Conservation (phyloP, 2,113 vertebrate species). For the Callipepla californica region DNA sequence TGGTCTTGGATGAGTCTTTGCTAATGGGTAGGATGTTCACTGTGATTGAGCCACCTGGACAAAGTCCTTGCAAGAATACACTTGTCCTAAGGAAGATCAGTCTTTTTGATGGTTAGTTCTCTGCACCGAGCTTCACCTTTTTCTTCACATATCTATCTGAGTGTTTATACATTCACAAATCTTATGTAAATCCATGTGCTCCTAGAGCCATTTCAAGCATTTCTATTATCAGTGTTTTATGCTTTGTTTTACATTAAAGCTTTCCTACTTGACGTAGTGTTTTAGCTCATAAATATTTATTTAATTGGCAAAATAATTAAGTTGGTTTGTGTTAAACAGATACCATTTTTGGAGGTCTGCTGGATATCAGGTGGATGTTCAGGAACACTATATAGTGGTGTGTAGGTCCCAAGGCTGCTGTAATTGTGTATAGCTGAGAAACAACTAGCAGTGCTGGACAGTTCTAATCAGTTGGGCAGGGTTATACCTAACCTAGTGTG, state of each 20-base stretch:
- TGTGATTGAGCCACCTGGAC: neutral
- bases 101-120: neutral
- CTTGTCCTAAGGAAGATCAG: neutral
- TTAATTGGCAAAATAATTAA: constrained; percentile 8
- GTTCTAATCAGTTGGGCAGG: neutral
- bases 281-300: constrained; percentile 7
- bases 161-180: constrained; percentile 14
- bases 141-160: neutral
- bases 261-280: neutral
- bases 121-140: constrained; percentile 12
- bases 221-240: constrained; percentile 24
- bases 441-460: neutral
- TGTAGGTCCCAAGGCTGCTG: neutral
- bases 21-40: neutral
- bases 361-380: neutral
- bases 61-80: neutral
- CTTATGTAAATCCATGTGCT: neutral
- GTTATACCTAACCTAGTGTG: neutral
- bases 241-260: constrained; percentile 34
- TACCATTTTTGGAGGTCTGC: neutral
- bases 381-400: neutral
- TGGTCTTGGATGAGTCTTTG: neutral
- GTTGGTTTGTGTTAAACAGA: neutral
- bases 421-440: neutral
- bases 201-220: constrained; percentile 24